phyloP scores from a whole-genome alignment of 2,888 invertebrate genomes.

The Ophion ventricosus region DNA sequence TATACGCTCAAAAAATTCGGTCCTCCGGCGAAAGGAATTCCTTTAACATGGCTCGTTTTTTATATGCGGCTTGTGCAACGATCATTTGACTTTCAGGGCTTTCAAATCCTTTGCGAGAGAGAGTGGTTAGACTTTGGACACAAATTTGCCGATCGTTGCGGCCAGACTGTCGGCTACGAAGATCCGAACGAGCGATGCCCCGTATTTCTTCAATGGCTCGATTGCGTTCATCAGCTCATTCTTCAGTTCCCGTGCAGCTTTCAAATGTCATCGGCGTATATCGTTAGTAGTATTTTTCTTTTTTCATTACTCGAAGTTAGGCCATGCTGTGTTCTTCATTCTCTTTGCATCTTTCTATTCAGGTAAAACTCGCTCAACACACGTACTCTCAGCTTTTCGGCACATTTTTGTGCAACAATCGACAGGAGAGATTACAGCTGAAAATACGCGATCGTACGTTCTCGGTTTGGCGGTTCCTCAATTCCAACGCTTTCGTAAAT shows the following conservation, averaged over 20 bases:
- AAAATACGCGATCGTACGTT: constrained; percentile 89
- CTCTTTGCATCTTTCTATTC: constrained; percentile 72
- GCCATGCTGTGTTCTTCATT: neutral
- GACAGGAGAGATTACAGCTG: constrained; percentile 88
- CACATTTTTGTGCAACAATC: constrained; percentile 96
- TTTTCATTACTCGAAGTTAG: neutral
- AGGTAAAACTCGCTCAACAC: constrained; percentile 98
- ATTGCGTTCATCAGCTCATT: constrained; percentile 96
- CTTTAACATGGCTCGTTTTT: too few species aligned
- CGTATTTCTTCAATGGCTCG: constrained; percentile 98
- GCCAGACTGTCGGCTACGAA: constrained; percentile 91
- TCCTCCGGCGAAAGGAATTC: too few species aligned
- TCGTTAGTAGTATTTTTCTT: constrained; percentile 86
- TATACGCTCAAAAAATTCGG: too few species aligned
- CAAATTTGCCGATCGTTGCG: constrained; percentile 98
- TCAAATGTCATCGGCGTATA: constrained; percentile 96
- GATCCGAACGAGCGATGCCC: constrained; percentile 98
- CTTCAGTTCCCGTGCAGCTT: constrained; percentile 96
- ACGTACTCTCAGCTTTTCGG: constrained; percentile 98
- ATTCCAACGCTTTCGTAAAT: constrained; percentile 92
- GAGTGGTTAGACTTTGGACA: constrained; percentile 99
- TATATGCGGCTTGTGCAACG: too few species aligned
- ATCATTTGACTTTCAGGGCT: constrained; percentile 88
- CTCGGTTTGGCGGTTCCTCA: constrained; percentile 95
- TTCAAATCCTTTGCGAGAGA: constrained; percentile 95